Conservation (phyloP, 2,797 vertebrate species). For the Loris lydekkerianus region DNA sequence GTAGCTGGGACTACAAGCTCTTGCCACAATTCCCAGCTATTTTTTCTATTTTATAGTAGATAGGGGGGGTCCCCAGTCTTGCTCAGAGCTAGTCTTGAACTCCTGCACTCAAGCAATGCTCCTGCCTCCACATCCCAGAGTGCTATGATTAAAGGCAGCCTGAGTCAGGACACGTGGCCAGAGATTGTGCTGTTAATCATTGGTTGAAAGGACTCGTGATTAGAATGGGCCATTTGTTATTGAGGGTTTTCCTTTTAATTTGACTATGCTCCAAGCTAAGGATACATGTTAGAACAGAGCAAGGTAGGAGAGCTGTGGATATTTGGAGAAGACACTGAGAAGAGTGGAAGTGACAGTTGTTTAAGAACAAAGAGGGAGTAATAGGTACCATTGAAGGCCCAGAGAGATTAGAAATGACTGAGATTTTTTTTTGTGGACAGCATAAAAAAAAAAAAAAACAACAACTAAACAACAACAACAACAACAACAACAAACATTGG, state of each 20-base stretch:
- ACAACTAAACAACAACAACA: too few species aligned
- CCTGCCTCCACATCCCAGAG: too few species aligned
- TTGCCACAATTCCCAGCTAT: too few species aligned
- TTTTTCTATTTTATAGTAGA: too few species aligned
- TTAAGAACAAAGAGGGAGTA: not conserved
- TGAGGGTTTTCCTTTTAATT: not conserved
- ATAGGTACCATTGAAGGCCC: rapidly evolving
- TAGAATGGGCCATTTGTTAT: not conserved
- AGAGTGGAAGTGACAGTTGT: not conserved
- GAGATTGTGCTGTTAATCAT: not conserved
- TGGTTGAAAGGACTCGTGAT: not conserved
- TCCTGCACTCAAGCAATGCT: too few species aligned
- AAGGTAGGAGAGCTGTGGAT: not conserved
- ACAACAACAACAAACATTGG: not conserved
- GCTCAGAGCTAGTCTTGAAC: too few species aligned
- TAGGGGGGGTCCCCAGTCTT: too few species aligned
- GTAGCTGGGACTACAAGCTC: too few species aligned
- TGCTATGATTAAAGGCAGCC: too few species aligned
- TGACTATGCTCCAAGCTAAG: not conserved
- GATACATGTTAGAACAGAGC: not conserved
- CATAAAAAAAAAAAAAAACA: not conserved
- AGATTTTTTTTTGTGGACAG: not conserved
- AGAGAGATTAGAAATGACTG: not conserved
- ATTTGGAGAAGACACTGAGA: not conserved
- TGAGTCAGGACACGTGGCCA: too few species aligned